phyloP scores from a whole-genome alignment of 2,797 vertebrate genomes.

The Myotis planiceps region DNA sequence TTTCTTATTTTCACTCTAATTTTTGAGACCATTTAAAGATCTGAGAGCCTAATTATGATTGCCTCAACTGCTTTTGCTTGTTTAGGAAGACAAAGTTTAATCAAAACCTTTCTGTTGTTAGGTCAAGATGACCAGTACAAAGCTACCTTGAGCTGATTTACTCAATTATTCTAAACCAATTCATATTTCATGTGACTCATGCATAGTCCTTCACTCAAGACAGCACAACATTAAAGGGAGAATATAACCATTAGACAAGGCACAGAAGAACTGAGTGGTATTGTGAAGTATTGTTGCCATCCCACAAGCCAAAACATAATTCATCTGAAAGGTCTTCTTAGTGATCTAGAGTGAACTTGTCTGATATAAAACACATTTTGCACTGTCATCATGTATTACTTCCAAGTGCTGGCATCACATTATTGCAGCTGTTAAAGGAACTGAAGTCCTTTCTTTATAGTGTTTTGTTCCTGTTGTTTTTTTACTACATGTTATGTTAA shows the following conservation, averaged over 20 bases:
- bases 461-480: slow-evolving; percentile 24
- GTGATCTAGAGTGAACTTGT: not conserved
- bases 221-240: not conserved
- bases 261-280: not conserved
- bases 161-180: slow-evolving; percentile 46
- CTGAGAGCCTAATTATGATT: not conserved
- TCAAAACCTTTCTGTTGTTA: slow-evolving; percentile 40
- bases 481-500: not conserved
- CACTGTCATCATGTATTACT: not conserved
- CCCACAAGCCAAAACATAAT: not conserved
- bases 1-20: not conserved
- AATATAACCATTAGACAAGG: not conserved
- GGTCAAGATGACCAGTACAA: slow-evolving; percentile 61
- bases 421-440: not conserved
- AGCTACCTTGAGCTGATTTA: slow-evolving; percentile 57
- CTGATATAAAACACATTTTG: not conserved
- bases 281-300: not conserved
- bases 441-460: not conserved
- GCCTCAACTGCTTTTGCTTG: not conserved
- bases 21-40: not conserved
- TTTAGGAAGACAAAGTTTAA: slow-evolving; percentile 35
- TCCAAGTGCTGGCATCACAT: not conserved
- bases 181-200: slow-evolving; percentile 45
- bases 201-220: not conserved
- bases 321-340: not conserved